Conservation (phyloP, 1,140 invertebrate species). For the Tetragnatha versicolor region DNA sequence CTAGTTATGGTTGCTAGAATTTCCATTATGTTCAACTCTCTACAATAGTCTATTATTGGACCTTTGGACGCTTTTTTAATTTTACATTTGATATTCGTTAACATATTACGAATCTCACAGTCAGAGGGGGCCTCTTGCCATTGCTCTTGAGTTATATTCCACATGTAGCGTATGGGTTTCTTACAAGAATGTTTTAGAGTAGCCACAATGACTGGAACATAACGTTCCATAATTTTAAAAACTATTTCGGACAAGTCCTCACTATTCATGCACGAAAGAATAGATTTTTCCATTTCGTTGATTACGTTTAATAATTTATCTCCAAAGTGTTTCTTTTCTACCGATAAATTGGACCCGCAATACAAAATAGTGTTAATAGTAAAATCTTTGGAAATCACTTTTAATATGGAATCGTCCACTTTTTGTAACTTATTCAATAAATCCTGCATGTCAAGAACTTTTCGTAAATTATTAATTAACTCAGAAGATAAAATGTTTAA, state of each 20-base stretch:
- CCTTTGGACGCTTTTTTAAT: background rate
- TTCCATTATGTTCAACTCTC: background rate
- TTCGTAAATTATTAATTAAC: background rate
- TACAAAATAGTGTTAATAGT: conserved; percentile 7
- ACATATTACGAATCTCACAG: background rate
- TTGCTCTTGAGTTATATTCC: conserved; percentile 20
- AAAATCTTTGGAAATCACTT: conserved; percentile 6
- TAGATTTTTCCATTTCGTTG: background rate
- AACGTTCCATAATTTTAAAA: background rate
- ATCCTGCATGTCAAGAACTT: background rate
- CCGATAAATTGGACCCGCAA: conserved; percentile 4
- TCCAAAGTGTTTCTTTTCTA: background rate
- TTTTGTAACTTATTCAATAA: background rate
- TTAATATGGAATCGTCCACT: background rate
- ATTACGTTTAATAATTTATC: background rate
- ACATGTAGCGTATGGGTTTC: background rate
- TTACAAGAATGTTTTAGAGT: conserved; percentile 8
- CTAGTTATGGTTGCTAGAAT: background rate
- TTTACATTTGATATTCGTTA: background rate
- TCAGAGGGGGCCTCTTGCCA: conserved; percentile 4
- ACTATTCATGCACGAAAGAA: background rate
- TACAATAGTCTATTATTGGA: background rate
- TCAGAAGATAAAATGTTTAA: background rate
- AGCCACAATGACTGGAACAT: background rate
- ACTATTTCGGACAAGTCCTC: background rate